Evolutionary conservation across 2,888 invertebrate genomes (phyloP), one percentile per base, ranked within the genome.

Genomic region (Chymomyza fuscimana): DNA sequence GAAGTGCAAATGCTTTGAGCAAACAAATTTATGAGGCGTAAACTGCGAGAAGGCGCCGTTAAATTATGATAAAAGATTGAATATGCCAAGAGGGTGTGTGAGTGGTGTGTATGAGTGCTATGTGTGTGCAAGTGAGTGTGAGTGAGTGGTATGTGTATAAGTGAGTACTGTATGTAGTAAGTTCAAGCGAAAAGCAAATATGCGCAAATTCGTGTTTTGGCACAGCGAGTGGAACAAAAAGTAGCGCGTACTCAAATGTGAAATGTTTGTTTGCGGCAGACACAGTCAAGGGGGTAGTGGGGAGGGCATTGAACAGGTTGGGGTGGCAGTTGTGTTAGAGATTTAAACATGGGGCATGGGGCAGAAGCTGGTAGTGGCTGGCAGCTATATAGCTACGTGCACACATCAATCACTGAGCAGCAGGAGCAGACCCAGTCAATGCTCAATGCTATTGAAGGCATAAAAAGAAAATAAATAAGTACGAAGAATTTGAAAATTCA

Each of bases 201-300:
- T 85, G 85, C 85, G 85, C 85, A 88, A 85, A 80, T 86, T 82
- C 85, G 85, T 85, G 85, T 86, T 86, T 80, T 86, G 85, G 85
- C 87, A 85, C 19, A 25, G 22, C 15, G 25, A 9, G 5, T 58
- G 10, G 15, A 25, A 58, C 22, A 25, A 19, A 58, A 58, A 58
- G 25, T 25, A 58, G 87, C 87, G 86, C 77, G 83, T 87, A 76
- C 87, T 83, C 83, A 77, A 81, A 86, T 79, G 84, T 83, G 80
- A 83, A 83, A 86, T 86, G 77, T 84, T 83, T 87, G 87, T 82
- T 84, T 87, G 88, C 79, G 83, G 83, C 81, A 72, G 69, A 63
- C 56, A 40, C 36, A 56, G 54, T 56, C 64, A 36, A 36, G 54
- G 56, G 29, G 61, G 63, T 25, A 64, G 7, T 12, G 16, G 25